A percentile compares a stretch with the other conserved stretches of the same genome.
phyloP scores from a whole-genome alignment of 2,888 invertebrate genomes.

The Apeira syringaria region DNA sequence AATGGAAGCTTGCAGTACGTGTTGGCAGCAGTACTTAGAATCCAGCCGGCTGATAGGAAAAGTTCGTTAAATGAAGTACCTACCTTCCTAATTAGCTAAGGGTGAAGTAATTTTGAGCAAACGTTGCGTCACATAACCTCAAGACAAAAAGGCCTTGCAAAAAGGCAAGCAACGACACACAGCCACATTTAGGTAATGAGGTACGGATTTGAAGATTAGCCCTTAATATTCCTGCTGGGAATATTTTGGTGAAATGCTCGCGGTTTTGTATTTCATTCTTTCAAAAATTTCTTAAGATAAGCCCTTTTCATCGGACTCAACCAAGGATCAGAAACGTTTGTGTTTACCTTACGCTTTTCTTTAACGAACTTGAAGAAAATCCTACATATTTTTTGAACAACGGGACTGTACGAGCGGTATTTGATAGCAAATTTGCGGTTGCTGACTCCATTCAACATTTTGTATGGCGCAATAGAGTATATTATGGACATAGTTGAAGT shows the following conservation, averaged over 20 bases:
- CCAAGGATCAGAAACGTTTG: constrained; percentile 15
- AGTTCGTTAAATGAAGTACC: neutral
- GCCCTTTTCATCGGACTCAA: constrained; percentile 19
- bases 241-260: constrained; percentile 18
- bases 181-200: constrained; percentile 30
- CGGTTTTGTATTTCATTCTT: constrained; percentile 21
- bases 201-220: constrained; percentile 28
- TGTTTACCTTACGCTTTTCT: constrained; percentile 13
- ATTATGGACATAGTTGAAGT: no score
- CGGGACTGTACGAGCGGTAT: no score
- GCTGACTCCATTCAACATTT: no score
- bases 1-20: no score
- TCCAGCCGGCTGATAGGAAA: no score
- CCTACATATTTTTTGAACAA: no score
- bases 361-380: constrained; percentile 19
- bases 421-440: no score
- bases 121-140: constrained; percentile 9
- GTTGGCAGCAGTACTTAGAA: no score
- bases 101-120: constrained; percentile 2
- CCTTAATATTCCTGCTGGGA: constrained; percentile 21
- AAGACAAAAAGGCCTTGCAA: constrained; percentile 13
- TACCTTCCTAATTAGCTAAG: constrained; percentile 7
- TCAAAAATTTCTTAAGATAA: constrained; percentile 15
- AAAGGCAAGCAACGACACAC: constrained; percentile 23
- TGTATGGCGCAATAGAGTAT: no score